A percentile compares a stretch with the other conserved stretches of the same genome.
Evolutionary conservation across 1,140 invertebrate genomes (phyloP).

Genomic region (Heliconius nattereri): DNA sequence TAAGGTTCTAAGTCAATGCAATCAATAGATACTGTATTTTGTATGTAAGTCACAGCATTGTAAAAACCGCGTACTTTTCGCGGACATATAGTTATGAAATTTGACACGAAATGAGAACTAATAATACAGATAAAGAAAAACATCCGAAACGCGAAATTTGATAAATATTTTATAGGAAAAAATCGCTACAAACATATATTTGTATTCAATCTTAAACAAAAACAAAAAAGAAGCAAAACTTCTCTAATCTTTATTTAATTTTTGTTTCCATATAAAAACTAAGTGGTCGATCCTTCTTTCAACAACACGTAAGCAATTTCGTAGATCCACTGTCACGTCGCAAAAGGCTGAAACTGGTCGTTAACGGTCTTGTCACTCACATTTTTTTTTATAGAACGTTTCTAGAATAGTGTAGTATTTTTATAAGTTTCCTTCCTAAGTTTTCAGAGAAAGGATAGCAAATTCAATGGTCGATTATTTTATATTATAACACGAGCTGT

Average conservation of each 20-base stretch:
- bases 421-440: background rate
- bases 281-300: constrained; percentile 34
- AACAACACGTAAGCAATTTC: constrained; percentile 10
- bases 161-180: too few species aligned
- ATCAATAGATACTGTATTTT: too few species aligned
- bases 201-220: too few species aligned
- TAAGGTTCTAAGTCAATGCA: too few species aligned
- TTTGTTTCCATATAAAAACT: constrained; percentile 25
- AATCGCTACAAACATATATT: too few species aligned
- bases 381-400: constrained; percentile 1
- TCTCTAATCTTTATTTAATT: background rate
- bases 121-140: too few species aligned
- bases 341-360: background rate
- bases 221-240: background rate
- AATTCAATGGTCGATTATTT: background rate
- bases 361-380: constrained; percentile 8
- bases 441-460: background rate
- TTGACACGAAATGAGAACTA: too few species aligned
- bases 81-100: too few species aligned
- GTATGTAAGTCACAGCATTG: too few species aligned
- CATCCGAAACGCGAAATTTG: too few species aligned
- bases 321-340: constrained; percentile 8
- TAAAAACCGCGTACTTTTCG: too few species aligned
- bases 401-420: background rate
- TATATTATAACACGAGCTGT: background rate